phyloP scores from a whole-genome alignment of 2,888 invertebrate species.

The Lasioglossum oenotherae region DNA sequence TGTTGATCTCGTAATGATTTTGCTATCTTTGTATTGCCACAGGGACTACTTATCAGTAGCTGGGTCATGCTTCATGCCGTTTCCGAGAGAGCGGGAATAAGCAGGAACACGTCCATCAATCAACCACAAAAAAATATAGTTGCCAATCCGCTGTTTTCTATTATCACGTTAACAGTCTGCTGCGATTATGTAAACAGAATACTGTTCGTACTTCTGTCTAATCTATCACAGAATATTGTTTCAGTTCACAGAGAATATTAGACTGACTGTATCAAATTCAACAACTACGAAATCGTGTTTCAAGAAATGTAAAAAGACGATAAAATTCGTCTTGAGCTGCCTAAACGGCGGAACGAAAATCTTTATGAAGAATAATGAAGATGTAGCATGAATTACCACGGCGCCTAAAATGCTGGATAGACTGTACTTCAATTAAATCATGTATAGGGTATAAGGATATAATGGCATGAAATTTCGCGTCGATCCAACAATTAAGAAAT shows the following conservation, averaged over 20 bases:
- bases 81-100: slow-evolving; percentile 1
- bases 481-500: background rate
- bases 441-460: background rate
- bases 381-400: too few relatives aligned
- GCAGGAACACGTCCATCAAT: background rate
- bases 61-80: background rate
- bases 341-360: background rate
- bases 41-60: background rate
- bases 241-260: background rate
- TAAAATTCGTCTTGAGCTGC: background rate
- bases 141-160: background rate
- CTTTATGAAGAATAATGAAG: background rate
- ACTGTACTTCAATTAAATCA: background rate
- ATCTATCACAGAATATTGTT: background rate
- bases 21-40: background rate
- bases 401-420: too few relatives aligned
- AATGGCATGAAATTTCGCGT: background rate
- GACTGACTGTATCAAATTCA: background rate
- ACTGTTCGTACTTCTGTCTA: background rate
- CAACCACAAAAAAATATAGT: background rate
- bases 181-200: background rate
- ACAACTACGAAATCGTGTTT: background rate
- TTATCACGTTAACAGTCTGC: background rate
- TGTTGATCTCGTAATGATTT: background rate
- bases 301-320: background rate